Evolutionary conservation across 2,888 invertebrate genomes (phyloP).

Genomic region (Galerucella nymphaeae): DNA sequence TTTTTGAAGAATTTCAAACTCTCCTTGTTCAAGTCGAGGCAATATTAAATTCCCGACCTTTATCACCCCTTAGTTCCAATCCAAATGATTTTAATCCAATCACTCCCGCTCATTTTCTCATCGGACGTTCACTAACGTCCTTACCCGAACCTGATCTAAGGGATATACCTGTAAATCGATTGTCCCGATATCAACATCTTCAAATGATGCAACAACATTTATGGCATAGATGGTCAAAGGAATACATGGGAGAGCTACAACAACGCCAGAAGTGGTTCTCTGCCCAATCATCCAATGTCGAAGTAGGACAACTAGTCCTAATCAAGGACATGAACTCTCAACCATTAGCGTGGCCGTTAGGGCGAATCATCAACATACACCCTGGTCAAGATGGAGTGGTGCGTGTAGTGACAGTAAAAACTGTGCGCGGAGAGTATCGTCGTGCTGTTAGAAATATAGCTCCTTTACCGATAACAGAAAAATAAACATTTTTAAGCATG

Average conservation of each 20-base stretch:
- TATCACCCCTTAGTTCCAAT: neutral
- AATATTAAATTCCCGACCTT: neutral
- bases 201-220: slow-evolving; percentile 5
- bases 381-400: slow-evolving; percentile 26
- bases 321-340: slow-evolving; percentile 14
- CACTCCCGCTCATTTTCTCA: slow-evolving; percentile 7
- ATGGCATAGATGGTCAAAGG: slow-evolving; percentile 2
- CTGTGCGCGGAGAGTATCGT: slow-evolving; percentile 4
- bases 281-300: neutral
- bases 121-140: neutral
- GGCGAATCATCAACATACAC: slow-evolving; percentile 15
- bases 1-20: neutral
- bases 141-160: neutral
- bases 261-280: slow-evolving; percentile 7
- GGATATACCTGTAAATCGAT: neutral
- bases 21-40: neutral
- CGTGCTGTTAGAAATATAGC: too few species aligned
- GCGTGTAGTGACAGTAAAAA: slow-evolving; percentile 26
- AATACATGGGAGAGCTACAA: slow-evolving; percentile 6
- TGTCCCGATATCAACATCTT: slow-evolving; percentile 2
- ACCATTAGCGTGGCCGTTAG: slow-evolving; percentile 24
- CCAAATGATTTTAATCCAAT: neutral
- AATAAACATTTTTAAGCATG: too few species aligned
- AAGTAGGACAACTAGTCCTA: slow-evolving; percentile 1
- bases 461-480: too few species aligned